Base-by-base conservation (phyloP, 1,140 invertebrate species). In the Mamestra configurata region DNA sequence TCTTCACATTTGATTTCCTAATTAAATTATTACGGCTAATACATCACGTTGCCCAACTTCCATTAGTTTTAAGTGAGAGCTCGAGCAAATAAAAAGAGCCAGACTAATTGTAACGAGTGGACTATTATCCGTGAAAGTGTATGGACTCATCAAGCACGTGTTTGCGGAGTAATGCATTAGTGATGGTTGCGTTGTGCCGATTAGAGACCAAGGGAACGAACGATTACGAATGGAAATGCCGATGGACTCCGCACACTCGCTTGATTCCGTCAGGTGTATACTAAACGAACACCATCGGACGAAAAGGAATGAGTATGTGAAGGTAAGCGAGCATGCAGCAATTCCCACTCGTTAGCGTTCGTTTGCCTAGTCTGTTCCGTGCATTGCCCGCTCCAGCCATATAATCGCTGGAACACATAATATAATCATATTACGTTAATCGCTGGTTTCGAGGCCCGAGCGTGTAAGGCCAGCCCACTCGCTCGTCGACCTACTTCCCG, bases 401-500 rank as follows among this genome's bases (percentile, higher is more conserved):
- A 20, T 71, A 51, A 35, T 71, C 68, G 68, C 68, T 71, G n/a
- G 46, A 31, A 5, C 27, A 31, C 27, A n/a, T n/a, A 31, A 31
- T 31, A 3, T 5, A 31, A 31, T 31, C 27, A 31, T 31, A 31
- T 31, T 3, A 31, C 27, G 5, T 20, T 71, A 35, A 35, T 53
- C 68, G 68, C 68, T 71, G n/a, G 46, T 53, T 37, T 71, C 27
- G 49, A 4, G 11, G 68, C 68, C n/a, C 46, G 46, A 71, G 13
- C 13, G 24, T 73, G 37, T 76, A 79, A 79, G 77, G 72, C 72
- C 35, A 79, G 55, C 46, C 76, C 72, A 31, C 75, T 79, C 80
- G 70, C 78, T 82, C 72, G 68, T 75, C 61, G 72, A 76, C 72
- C 72, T 55, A 76, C 37, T 76, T 76, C 72, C 78, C 75, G 11